Evolutionary conservation across 2,888 invertebrate species (phyloP).

Genomic region (Phlogophora meticulosa): DNA sequence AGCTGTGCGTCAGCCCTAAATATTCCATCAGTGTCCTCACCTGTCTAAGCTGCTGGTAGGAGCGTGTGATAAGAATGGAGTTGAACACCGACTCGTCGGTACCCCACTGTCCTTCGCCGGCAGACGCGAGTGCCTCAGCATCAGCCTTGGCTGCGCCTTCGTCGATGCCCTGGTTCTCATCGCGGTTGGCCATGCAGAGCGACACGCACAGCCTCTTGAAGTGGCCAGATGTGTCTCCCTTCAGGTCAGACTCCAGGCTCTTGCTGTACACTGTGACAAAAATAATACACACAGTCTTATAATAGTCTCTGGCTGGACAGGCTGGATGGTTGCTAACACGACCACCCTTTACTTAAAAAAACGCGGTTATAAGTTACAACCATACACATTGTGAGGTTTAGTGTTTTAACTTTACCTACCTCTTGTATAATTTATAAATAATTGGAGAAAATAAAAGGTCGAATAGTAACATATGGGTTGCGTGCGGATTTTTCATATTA

Average conservation of each 20-base stretch:
- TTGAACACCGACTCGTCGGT: slow-evolving; percentile 98
- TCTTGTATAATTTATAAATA: too few relatives aligned
- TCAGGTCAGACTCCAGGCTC: slow-evolving; percentile 95
- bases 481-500: background rate
- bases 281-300: slow-evolving; percentile 53
- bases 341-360: too few relatives aligned
- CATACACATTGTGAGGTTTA: too few relatives aligned
- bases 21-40: slow-evolving; percentile 64
- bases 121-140: slow-evolving; percentile 94
- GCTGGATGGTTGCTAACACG: background rate
- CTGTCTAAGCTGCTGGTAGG: slow-evolving; percentile 96
- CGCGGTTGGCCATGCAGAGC: slow-evolving; percentile 96
- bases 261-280: slow-evolving; percentile 94
- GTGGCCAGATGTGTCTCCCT: slow-evolving; percentile 98
- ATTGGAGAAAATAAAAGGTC: too few relatives aligned
- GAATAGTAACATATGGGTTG: too few relatives aligned
- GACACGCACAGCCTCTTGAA: slow-evolving; percentile 98
- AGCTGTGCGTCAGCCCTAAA: background rate
- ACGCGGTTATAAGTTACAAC: too few relatives aligned
- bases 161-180: slow-evolving; percentile 97
- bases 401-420: too few relatives aligned
- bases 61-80: slow-evolving; percentile 96
- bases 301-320: background rate
- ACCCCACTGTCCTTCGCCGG: slow-evolving; percentile 96
- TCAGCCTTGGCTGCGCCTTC: slow-evolving; percentile 95